Evolutionary conservation across 2,888 invertebrate genomes (phyloP).

Genomic region (Magallana nippona): DNA sequence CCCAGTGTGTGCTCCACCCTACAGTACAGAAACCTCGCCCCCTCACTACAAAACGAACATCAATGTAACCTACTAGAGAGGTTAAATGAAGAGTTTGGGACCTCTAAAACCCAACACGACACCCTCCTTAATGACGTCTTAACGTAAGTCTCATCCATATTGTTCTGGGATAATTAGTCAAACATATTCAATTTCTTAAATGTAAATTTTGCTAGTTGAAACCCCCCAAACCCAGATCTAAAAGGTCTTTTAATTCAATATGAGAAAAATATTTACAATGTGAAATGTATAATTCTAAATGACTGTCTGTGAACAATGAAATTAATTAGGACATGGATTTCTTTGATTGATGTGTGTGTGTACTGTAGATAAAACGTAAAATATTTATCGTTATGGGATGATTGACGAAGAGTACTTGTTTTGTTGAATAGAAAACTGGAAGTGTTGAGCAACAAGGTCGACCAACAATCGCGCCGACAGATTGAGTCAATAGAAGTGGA

Average conservation of each 20-base stretch:
- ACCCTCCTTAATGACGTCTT: conserved; percentile 53
- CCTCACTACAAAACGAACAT: conserved; percentile 71
- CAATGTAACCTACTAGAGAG: conserved; percentile 72
- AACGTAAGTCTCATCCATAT: conserved; percentile 46
- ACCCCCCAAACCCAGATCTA: no score
- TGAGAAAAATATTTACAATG: no score
- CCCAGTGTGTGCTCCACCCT: conserved; percentile 64
- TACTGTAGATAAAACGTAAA: no score
- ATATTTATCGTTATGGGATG: no score
- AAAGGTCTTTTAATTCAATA: no score
- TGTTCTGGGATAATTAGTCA: neutral
- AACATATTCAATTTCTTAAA: neutral
- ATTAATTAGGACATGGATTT: no score
- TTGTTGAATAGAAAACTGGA: neutral
- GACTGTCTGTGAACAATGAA: no score
- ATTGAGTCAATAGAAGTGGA: conserved; percentile 44
- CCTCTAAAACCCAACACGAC: conserved; percentile 54
- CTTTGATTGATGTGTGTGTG: no score
- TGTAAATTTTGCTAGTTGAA: no score
- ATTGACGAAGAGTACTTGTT: no score
- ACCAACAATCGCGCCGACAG: conserved; percentile 34
- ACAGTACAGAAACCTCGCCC: conserved; percentile 62
- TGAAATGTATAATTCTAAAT: no score
- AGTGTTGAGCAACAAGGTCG: neutral
- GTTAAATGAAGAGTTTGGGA: conserved; percentile 61